phyloP scores from a whole-genome alignment of 2,113 vertebrate species.

The Saguinus midas region DNA sequence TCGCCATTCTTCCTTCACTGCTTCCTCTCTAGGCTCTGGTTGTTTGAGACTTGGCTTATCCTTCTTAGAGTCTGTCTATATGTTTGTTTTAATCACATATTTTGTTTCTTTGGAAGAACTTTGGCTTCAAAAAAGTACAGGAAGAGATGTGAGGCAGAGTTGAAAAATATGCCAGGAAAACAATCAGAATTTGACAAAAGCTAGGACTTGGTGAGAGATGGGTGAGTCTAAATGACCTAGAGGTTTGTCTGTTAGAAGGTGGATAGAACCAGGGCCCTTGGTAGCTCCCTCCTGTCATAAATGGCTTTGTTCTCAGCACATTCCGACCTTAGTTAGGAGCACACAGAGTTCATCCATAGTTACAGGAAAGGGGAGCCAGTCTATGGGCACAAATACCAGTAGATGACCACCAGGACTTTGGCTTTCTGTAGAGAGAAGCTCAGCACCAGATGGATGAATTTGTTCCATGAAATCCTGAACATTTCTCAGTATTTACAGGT shows the following conservation, averaged over 20 bases:
- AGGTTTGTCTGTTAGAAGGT: not conserved
- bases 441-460: not conserved
- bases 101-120: not conserved
- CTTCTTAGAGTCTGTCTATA: not conserved
- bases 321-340: not conserved
- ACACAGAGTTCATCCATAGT: not conserved
- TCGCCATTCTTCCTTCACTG: not conserved
- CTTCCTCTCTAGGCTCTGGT: not conserved
- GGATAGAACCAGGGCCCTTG: not conserved
- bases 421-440: not conserved
- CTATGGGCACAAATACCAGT: not conserved
- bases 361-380: not conserved
- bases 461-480: not conserved
- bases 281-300: not conserved
- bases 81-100: not conserved
- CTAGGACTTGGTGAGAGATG: not conserved
- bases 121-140: not conserved
- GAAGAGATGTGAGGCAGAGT: not conserved
- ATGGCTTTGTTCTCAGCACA: not conserved
- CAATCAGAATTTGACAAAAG: not conserved
- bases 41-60: not conserved
- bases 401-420: not conserved
- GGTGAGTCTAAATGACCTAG: not conserved
- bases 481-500: not conserved
- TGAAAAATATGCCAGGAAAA: not conserved